These are phyloP conservation scores for Galerucella nymphaeae DNA, from an alignment of 2,888 invertebrate species.

Conservation along the genomic window DNA sequence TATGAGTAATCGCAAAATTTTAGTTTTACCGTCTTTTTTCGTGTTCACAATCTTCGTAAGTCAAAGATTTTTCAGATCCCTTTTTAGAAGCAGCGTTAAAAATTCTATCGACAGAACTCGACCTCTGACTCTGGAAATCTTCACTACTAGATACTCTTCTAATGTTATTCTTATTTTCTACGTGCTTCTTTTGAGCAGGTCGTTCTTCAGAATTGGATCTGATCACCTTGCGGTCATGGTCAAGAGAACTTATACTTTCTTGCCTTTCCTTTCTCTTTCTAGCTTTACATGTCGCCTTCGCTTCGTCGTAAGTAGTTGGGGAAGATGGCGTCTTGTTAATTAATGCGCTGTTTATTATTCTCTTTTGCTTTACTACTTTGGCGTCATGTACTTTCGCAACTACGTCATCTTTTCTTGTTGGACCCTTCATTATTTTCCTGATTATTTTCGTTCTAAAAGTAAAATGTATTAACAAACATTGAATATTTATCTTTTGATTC, in stretches of 20 bases:
- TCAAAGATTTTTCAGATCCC: constrained; percentile 55
- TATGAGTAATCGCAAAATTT: not conserved
- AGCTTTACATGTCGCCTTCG: constrained; percentile 62
- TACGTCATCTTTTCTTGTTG: constrained; percentile 52
- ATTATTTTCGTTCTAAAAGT: constrained; percentile 38
- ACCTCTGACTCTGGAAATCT: constrained; percentile 66
- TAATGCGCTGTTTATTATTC: constrained; percentile 42
- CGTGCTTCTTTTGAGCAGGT: constrained; percentile 58
- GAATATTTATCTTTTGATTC: no score
- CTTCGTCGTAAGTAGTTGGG: constrained; percentile 59
- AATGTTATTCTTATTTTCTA: constrained; percentile 62
- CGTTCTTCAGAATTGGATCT: constrained; percentile 73
- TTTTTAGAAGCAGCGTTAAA: constrained; percentile 57
- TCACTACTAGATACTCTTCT: constrained; percentile 74
- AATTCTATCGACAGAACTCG: constrained; percentile 52
- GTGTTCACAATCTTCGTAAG: constrained; percentile 71
- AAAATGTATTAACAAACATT: not conserved
- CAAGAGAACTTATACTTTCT: constrained; percentile 70
- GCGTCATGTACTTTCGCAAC: constrained; percentile 49
- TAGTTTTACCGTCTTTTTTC: constrained; percentile 69
- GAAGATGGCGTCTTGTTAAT: constrained; percentile 41
- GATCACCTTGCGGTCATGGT: constrained; percentile 71
- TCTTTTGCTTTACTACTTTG: constrained; percentile 49
- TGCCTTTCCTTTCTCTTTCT: constrained; percentile 74
- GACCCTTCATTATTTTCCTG: constrained; percentile 53